Conservation (phyloP, 2,888 invertebrate genomes). For the Ochlodes sylvanus region DNA sequence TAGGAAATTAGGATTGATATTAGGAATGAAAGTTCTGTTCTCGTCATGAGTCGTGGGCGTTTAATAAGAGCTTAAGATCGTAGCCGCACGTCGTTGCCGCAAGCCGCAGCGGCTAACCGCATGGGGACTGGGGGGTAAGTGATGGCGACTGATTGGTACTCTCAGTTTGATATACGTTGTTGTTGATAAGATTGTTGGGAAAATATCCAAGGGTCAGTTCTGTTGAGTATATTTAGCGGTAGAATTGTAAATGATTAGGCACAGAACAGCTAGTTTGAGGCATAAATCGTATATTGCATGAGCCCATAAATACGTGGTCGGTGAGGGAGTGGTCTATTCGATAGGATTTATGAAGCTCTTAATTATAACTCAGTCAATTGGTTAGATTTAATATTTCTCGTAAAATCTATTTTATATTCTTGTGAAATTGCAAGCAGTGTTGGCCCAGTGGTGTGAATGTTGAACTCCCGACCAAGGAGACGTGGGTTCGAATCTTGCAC, state of each 20-base stretch:
- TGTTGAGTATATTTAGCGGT: slow-evolving; percentile 23
- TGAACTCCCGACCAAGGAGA: too few relatives aligned
- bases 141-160: slow-evolving; percentile 29
- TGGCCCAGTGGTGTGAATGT: too few relatives aligned
- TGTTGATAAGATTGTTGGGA: slow-evolving; percentile 33
- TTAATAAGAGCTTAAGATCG: not conserved
- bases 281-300: slow-evolving; percentile 12
- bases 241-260: slow-evolving; percentile 19
- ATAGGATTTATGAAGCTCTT: not conserved
- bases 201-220: slow-evolving; percentile 19
- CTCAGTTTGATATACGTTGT: slow-evolving; percentile 31
- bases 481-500: too few relatives aligned
- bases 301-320: slow-evolving; percentile 4
- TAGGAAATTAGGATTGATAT: too few relatives aligned
- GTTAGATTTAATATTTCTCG: not conserved
- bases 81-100: slow-evolving; percentile 5
- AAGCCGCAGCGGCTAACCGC: slow-evolving; percentile 23
- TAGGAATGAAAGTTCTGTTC: too few relatives aligned
- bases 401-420: too few relatives aligned
- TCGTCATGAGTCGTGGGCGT: too few relatives aligned
- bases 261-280: slow-evolving; percentile 12
- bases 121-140: slow-evolving; percentile 9
- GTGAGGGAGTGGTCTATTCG: not conserved
- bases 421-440: too few relatives aligned
- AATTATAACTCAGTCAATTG: slow-evolving; percentile 4